Evolutionary conservation across 2,888 invertebrate species (phyloP).

Genomic region (Bruchidius siliquastri): DNA sequence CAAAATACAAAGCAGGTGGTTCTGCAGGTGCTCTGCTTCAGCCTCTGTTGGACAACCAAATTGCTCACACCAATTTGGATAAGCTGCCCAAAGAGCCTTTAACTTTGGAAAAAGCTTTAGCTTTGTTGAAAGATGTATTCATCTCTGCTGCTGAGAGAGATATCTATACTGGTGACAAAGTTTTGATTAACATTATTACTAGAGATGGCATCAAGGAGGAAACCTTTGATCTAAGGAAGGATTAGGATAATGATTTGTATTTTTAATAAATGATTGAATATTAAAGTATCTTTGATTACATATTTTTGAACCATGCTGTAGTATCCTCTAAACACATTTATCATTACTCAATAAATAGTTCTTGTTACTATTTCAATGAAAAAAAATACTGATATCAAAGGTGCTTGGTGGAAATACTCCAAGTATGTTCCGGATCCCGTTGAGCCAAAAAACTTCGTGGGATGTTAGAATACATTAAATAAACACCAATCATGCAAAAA

Average conservation of each 20-base stretch:
- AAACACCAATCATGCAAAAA: no score
- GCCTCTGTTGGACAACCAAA: constrained; percentile 93
- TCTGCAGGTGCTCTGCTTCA: constrained; percentile 87
- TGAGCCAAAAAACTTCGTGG: no score
- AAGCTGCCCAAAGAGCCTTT: constrained; percentile 61
- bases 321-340: no score
- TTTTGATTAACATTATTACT: constrained; percentile 81
- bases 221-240: constrained; percentile 74
- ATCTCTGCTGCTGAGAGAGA: constrained; percentile 97
- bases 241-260: constrained; percentile 55
- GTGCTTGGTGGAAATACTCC: no score
- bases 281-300: not conserved
- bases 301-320: no score
- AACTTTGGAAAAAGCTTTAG: constrained; percentile 74
- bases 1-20: constrained; percentile 83
- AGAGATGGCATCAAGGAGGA: constrained; percentile 77
- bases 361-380: no score
- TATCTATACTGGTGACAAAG: constrained; percentile 93
- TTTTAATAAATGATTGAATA: not conserved
- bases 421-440: no score
- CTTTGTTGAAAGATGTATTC: constrained; percentile 90
- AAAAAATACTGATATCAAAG: no score
- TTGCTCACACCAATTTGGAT: constrained; percentile 85
- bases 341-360: no score
- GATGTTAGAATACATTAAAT: no score